Evolutionary conservation across 2,888 invertebrate species (phyloP).

Genomic region (Gortyna flavago): DNA sequence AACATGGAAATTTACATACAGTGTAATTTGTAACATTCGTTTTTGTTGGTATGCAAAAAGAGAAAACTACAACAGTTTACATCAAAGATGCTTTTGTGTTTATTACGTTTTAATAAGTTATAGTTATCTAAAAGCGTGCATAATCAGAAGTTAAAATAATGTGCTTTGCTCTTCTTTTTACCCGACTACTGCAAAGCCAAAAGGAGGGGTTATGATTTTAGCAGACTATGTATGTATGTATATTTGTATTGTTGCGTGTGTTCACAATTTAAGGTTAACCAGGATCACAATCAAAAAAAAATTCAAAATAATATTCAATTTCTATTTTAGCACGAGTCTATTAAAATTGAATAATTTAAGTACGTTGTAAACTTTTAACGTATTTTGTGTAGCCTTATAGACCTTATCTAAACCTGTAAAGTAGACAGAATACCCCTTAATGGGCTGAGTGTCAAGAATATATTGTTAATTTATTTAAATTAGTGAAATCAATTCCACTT

Average conservation of each 20-base stretch:
- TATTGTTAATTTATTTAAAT: constrained; percentile 85
- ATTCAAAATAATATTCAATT: too few relatives aligned
- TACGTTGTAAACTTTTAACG: constrained; percentile 16
- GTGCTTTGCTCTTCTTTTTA: not conserved
- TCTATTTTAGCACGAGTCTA: constrained; percentile 5
- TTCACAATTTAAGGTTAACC: not conserved
- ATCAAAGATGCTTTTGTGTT: not conserved
- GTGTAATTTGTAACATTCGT: constrained; percentile 29
- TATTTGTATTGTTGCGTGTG: too few relatives aligned
- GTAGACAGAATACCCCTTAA: constrained; percentile 52
- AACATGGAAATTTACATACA: constrained; percentile 43
- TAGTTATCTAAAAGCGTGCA: not conserved
- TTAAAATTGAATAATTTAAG: constrained; percentile 56
- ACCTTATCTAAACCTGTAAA: constrained; percentile 41
- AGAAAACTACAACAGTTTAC: not conserved
- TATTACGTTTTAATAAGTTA: constrained; percentile 1
- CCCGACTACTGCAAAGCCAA: too few relatives aligned
- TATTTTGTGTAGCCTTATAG: constrained; percentile 14
- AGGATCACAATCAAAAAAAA: not conserved
- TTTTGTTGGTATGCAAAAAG: constrained; percentile 17
- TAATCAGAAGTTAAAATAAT: not conserved
- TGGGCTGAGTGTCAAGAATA: constrained; percentile 66
- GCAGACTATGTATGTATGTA: too few relatives aligned
- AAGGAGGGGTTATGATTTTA: too few relatives aligned
- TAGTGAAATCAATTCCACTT: constrained; percentile 70